phyloP scores from a whole-genome alignment of 1,140 invertebrate genomes.

The Patella vulgata region DNA sequence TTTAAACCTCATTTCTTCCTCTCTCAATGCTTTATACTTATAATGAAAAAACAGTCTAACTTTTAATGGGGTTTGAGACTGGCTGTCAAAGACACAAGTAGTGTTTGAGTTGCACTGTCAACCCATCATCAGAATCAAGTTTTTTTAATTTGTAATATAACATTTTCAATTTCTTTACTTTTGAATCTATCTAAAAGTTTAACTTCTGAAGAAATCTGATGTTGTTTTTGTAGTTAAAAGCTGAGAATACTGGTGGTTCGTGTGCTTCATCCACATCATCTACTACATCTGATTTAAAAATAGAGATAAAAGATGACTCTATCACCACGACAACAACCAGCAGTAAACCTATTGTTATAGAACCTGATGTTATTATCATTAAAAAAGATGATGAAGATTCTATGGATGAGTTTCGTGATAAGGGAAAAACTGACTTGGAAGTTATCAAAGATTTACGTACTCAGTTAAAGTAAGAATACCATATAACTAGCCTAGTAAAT shows the following conservation, averaged over 20 bases:
- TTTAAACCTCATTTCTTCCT: too few species aligned
- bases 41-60: too few species aligned
- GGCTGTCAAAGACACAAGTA: background rate
- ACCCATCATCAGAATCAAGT: background rate
- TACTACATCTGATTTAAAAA: background rate
- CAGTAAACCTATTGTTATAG: too few species aligned
- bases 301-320: too few species aligned
- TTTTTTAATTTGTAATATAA: too few species aligned
- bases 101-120: background rate
- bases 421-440: slow-evolving; percentile 71
- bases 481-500: too few species aligned
- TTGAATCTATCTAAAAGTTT: too few species aligned
- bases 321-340: too few species aligned
- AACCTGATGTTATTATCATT: slow-evolving; percentile 7
- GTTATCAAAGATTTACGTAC: slow-evolving; percentile 86
- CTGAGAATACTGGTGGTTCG: slow-evolving; percentile 7
- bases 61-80: too few species aligned
- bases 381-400: slow-evolving; percentile 57
- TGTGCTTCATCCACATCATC: background rate
- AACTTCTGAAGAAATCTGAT: too few species aligned
- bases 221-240: slow-evolving; percentile 28
- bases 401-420: slow-evolving; percentile 32
- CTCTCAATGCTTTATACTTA: too few species aligned
- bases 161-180: too few species aligned
- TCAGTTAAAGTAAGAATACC: slow-evolving; percentile 88